Evolutionary conservation across 2,888 invertebrate genomes (phyloP).

Genomic region (Trileptium ribeirensis): DNA sequence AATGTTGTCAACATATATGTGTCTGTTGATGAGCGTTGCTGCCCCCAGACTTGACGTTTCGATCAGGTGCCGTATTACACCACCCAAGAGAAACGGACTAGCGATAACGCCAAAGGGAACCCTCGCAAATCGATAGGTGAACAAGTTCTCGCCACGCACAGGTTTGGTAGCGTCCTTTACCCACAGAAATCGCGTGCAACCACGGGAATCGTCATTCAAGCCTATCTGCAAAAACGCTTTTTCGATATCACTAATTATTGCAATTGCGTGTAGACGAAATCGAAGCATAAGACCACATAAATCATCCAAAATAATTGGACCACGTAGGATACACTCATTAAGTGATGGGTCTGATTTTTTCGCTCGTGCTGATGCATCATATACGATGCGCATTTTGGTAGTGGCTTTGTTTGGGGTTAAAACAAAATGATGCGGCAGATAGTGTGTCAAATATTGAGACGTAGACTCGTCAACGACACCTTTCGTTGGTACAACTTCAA

Average conservation of each 20-base stretch:
- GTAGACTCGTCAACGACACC: background rate
- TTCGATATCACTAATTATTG: slow-evolving; percentile 16
- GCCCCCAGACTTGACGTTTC: background rate
- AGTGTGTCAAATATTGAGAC: slow-evolving; percentile 25
- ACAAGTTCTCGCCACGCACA: slow-evolving; percentile 28
- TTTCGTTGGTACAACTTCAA: slow-evolving; percentile 19
- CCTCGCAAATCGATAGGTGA: slow-evolving; percentile 29
- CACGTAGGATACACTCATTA: slow-evolving; percentile 35
- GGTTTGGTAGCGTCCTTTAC: background rate
- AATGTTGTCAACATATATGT: slow-evolving; percentile 8
- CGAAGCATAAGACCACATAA: slow-evolving; percentile 28
- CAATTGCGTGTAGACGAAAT: slow-evolving; percentile 28
- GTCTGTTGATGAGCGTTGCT: background rate
- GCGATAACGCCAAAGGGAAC: slow-evolving; percentile 35
- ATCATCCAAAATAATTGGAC: slow-evolving; percentile 27
- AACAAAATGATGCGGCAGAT: slow-evolving; percentile 34
- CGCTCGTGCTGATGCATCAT: slow-evolving; percentile 32
- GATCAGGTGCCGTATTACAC: slow-evolving; percentile 27
- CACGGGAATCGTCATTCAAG: slow-evolving; percentile 28
- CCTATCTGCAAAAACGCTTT: slow-evolving; percentile 33
- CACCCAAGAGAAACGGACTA: slow-evolving; percentile 33
- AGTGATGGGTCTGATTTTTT: slow-evolving; percentile 20
- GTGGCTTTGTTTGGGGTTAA: slow-evolving; percentile 27
- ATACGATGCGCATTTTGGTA: slow-evolving; percentile 39
- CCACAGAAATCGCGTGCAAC: slow-evolving; percentile 17